phyloP scores from a whole-genome alignment of 2,888 invertebrate species.

The Drosophila robusta region DNA sequence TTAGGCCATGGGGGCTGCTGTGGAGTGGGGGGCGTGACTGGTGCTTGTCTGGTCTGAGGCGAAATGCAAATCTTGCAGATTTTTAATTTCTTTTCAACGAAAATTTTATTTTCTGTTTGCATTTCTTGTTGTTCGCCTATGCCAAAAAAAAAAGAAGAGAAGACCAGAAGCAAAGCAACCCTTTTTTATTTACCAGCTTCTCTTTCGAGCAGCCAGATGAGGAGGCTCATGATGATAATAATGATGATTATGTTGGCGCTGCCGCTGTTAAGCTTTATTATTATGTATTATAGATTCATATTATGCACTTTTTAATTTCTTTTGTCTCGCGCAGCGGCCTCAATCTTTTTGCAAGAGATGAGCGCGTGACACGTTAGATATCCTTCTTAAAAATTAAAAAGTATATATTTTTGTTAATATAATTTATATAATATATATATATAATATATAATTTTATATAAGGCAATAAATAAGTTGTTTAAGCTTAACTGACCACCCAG shows the following conservation, averaged over 20 bases:
- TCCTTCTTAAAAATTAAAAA: neutral
- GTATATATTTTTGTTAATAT: neutral
- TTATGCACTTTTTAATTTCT: constrained; percentile 78
- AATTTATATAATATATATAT: no score
- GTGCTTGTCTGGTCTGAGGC: constrained; percentile 41
- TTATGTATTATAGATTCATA: constrained; percentile 80
- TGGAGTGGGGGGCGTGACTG: neutral
- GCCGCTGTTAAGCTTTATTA: constrained; percentile 64
- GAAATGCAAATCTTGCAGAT: constrained; percentile 84
- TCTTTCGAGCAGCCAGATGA: constrained; percentile 38
- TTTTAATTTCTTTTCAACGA: constrained; percentile 80
- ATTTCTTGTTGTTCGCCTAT: constrained; percentile 68
- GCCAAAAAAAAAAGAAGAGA: constrained; percentile 25
- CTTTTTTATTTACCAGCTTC: constrained; percentile 57
- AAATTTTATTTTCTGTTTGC: constrained; percentile 80
- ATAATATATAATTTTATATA: no score
- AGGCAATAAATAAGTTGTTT: no score
- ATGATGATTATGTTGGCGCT: constrained; percentile 25
- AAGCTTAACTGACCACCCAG: no score
- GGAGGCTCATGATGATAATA: constrained; percentile 33
- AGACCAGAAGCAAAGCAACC: constrained; percentile 59
- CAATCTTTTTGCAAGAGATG: constrained; percentile 24
- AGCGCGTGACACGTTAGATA: constrained; percentile 4
- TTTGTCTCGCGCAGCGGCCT: constrained; percentile 58
- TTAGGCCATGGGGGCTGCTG: neutral